Conservation (phyloP, 2,888 invertebrate species). For the Gymnocheta viridis region DNA sequence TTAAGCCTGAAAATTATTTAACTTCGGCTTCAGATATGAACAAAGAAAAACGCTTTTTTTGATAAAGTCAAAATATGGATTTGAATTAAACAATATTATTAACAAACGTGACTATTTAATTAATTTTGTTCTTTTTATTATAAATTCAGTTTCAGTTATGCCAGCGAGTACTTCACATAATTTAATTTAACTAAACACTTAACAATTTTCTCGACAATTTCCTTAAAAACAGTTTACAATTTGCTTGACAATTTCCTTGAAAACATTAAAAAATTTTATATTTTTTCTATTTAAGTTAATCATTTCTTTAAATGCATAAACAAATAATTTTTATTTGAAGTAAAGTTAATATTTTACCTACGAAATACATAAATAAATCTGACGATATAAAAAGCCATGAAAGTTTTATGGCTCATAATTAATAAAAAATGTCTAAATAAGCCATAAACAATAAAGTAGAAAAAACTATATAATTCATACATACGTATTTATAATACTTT, state of each 20-base stretch:
- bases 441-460: constrained; percentile 52
- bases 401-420: constrained; percentile 62
- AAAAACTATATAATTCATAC: background rate
- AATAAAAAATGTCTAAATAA: constrained; percentile 66
- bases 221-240: background rate
- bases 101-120: too few species aligned
- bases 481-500: background rate
- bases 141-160: background rate
- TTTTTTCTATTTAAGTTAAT: background rate
- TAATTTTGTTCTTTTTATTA: too few species aligned
- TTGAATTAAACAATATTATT: too few species aligned
- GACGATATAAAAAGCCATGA: constrained; percentile 48
- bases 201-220: too few species aligned
- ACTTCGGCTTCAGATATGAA: too few species aligned
- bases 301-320: constrained; percentile 4
- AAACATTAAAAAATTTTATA: background rate
- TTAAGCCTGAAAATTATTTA: too few species aligned
- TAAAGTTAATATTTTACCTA: constrained; percentile 25
- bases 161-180: background rate
- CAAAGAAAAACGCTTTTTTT: too few species aligned
- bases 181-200: background rate
- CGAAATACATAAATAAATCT: constrained; percentile 38
- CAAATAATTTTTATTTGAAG: constrained; percentile 13
- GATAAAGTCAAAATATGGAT: too few species aligned
- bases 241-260: background rate